Evolutionary conservation across 1,140 invertebrate genomes (phyloP), one percentile per base, ranked within the genome.

Genomic region (Plodia interpunctella): DNA sequence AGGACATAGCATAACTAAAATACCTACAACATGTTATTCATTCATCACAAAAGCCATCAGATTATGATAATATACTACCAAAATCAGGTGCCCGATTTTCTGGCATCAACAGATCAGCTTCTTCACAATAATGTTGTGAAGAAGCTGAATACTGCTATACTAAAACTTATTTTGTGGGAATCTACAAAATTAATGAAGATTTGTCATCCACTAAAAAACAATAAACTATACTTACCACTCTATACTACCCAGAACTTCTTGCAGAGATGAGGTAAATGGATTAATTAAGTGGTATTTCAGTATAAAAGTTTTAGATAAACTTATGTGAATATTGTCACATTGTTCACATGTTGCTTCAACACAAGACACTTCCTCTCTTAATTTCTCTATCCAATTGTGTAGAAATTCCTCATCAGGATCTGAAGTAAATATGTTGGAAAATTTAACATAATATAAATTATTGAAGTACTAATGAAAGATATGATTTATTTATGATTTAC

Each of bases 401-500:
- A 88, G 64, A 51, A 62, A 62, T 49, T 78, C 70, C 32, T 67
- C 65, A 28, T 74, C 54, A 30, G 66, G 60, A 78, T 80, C 87
- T 88, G 62, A 61, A 86, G 83, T 11, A 32, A 32, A 32, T 32
- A 32, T 28, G 9, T 32, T 32, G 30, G 10, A 25, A 25, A 25
- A 25, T 25, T 25, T 25, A 25, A 25, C n/a, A n/a, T n/a, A n/a
- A n/a, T n/a, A n/a, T n/a, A n/a, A n/a, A n/a, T n/a, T n/a, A 15
- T 49, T 17, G 11, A 49, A 49, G 8, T 49, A 49, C 10, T 20
- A 51, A 51, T 51, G 0, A 44, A 44, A 15, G 15, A 15, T 10
- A 44, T 44, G n/a, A 44, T 5, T n/a, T n/a, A n/a, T n/a, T n/a
- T n/a, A n/a, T n/a, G n/a, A 15, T 44, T 83, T 91, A 95, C 94